Evolutionary conservation across 2,888 invertebrate species (phyloP).

Genomic region (Rotaria sp.): DNA sequence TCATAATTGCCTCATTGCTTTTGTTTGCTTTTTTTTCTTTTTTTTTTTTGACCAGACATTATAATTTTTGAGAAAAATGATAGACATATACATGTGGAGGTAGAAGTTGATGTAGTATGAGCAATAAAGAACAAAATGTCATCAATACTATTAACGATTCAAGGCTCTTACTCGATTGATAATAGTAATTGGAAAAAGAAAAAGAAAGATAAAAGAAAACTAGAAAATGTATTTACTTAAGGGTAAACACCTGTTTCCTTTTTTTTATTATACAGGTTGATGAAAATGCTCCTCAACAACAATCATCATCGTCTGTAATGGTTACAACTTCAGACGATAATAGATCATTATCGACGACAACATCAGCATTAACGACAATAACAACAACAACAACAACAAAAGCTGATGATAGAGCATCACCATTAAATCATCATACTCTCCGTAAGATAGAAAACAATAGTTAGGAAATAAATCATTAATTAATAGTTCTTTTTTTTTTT

Average conservation of each 20-base stretch:
- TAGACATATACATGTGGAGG: neutral
- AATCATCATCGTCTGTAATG: neutral
- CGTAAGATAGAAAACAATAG: neutral
- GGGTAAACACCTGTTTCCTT: neutral
- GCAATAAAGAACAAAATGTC: neutral
- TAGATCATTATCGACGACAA: neutral
- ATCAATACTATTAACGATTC: neutral
- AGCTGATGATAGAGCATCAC: neutral
- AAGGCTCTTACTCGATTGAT: neutral
- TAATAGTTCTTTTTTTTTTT: neutral
- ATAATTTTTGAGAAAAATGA: neutral
- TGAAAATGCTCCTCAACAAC: neutral
- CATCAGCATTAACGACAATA: slow-evolving; percentile 22
- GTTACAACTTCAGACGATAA: neutral
- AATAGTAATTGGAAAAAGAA: neutral
- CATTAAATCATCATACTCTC: neutral
- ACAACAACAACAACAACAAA: neutral
- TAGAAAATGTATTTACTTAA: neutral
- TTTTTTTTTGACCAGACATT: neutral
- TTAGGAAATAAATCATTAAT: neutral
- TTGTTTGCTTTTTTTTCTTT: slow-evolving; percentile 15
- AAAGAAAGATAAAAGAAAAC: neutral
- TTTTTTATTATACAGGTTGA: neutral
- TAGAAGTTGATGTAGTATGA: neutral
- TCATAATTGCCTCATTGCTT: neutral